Conservation (phyloP, 1,140 invertebrate genomes). For the Battus philenor region DNA sequence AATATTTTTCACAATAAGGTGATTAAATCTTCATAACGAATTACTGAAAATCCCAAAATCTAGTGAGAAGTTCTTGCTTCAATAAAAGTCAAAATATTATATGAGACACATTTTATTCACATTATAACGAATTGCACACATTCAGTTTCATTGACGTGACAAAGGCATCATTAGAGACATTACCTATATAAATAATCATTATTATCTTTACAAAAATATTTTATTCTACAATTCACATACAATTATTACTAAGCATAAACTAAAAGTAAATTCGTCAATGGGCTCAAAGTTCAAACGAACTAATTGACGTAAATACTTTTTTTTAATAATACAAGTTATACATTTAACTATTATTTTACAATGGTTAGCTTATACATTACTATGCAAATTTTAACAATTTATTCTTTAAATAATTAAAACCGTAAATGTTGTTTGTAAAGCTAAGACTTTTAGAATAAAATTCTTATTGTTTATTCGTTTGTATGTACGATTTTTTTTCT, state of each 20-base stretch:
- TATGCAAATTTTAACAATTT: too few relatives aligned
- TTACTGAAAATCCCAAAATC: too few relatives aligned
- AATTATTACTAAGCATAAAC: neutral
- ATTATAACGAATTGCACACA: constrained; percentile 6
- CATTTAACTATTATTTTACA: constrained; percentile 16
- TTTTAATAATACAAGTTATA: constrained; percentile 17
- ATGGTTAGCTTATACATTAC: too few relatives aligned
- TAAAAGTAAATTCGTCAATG: constrained; percentile 55
- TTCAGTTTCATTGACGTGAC: constrained; percentile 19
- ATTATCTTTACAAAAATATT: constrained; percentile 25
- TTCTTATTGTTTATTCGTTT: too few relatives aligned
- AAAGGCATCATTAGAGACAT: constrained; percentile 23
- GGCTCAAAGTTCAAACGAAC: constrained; percentile 49
- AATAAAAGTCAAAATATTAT: neutral
- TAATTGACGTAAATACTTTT: constrained; percentile 60
- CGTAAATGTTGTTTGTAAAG: too few relatives aligned
- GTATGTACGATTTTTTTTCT: too few relatives aligned
- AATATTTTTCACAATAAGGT: too few relatives aligned
- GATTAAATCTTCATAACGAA: too few relatives aligned
- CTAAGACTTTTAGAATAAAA: too few relatives aligned
- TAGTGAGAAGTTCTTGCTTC: too few relatives aligned
- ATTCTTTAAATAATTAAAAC: too few relatives aligned
- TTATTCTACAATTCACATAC: constrained; percentile 1
- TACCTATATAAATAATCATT: constrained; percentile 7
- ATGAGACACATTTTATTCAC: constrained; percentile 2